Evolutionary conservation across 1,140 invertebrate species (phyloP).

Genomic region (Macrosteles quadrilineatus): DNA sequence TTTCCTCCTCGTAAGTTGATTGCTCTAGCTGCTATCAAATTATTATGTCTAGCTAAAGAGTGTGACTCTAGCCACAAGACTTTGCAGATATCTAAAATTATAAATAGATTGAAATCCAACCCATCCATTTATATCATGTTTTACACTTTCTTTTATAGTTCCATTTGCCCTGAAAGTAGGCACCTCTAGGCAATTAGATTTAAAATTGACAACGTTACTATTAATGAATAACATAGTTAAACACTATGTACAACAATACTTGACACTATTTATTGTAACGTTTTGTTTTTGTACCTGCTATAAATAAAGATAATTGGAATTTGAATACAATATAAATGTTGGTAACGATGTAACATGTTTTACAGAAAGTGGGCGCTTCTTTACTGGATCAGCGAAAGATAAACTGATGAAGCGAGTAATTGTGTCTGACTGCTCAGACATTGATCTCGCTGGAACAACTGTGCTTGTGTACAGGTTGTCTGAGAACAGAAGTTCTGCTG

Average conservation of each 20-base stretch:
- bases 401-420: constrained; percentile 53
- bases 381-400: constrained; percentile 45
- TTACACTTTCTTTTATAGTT: no score
- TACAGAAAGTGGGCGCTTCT: constrained; percentile 57
- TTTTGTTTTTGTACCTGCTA: background rate
- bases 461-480: constrained; percentile 55
- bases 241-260: background rate
- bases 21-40: no score
- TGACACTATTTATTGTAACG: background rate
- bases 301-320: no score
- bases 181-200: no score
- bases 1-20: no score
- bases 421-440: constrained; percentile 53
- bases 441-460: constrained; percentile 54
- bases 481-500: background rate
- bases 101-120: no score
- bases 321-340: no score
- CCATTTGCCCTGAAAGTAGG: no score
- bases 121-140: no score
- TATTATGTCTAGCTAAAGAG: no score
- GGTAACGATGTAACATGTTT: constrained; percentile 24
- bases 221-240: background rate
- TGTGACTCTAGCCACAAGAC: no score
- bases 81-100: no score
- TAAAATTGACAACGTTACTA: background rate